These are phyloP conservation scores for Oxygymnocypris stewartii DNA, from an alignment of 2,113 vertebrate species.

Conservation along the genomic window DNA sequence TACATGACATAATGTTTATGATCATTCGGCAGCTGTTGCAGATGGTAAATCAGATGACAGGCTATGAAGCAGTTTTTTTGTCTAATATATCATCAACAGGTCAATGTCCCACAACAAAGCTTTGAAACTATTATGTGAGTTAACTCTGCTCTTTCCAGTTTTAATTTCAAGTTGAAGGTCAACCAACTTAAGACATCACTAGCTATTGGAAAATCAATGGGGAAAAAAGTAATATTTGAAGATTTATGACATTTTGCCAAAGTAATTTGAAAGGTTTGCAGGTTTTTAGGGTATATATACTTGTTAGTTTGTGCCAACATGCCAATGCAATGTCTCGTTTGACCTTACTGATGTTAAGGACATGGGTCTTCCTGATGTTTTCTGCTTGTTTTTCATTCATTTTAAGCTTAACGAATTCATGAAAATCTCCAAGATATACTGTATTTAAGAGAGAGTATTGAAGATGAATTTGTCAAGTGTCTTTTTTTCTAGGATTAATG, in stretches of 20 bases:
- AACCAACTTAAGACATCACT: not conserved
- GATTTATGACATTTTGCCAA: not conserved
- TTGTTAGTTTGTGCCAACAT: not conserved
- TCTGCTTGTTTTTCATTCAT: slow-evolving; percentile 42
- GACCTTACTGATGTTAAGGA: slow-evolving; percentile 10
- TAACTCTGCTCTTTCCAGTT: not conserved
- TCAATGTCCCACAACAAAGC: not conserved
- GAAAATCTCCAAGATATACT: slow-evolving; percentile 49
- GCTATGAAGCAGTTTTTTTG: not conserved
- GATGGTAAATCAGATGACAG: slow-evolving; percentile 1
- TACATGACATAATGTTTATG: not conserved
- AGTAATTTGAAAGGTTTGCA: not conserved
- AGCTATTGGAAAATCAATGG: not conserved
- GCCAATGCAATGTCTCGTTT: slow-evolving; percentile 11
- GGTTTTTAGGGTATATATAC: not conserved
- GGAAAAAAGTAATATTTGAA: too few relatives aligned
- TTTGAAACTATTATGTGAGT: slow-evolving; percentile 4
- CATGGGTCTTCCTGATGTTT: slow-evolving; percentile 29
- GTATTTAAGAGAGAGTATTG: slow-evolving; percentile 65
- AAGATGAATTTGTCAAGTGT: slow-evolving; percentile 8
- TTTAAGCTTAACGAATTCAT: slow-evolving; percentile 57
- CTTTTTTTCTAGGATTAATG: not conserved
- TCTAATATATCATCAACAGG: not conserved
- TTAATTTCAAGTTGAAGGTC: not conserved
- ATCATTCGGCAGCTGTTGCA: not conserved